Conservation (phyloP, 2,113 vertebrate genomes). For the Boleophthalmus pectinirostris region DNA sequence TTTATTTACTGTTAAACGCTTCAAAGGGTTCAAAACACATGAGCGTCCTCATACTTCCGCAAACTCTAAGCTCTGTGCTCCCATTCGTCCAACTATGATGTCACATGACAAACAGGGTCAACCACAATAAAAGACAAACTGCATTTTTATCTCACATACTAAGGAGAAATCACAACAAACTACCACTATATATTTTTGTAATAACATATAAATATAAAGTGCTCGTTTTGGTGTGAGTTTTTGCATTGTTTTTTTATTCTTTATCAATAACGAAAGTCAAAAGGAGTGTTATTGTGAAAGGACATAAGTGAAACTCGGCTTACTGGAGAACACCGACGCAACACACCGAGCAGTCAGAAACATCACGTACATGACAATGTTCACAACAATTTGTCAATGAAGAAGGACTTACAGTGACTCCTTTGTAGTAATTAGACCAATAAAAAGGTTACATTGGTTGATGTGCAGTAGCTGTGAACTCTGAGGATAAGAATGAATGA, state of each 20-base stretch:
- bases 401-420: neutral
- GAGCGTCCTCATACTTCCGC: constrained; percentile 42
- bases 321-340: neutral
- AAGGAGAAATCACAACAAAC: neutral
- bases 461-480: neutral
- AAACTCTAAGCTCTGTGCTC: constrained; percentile 21
- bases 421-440: neutral
- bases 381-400: neutral
- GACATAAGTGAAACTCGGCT: neutral
- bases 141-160: neutral
- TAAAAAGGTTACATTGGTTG: neutral
- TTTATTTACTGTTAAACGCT: neutral
- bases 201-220: too few species aligned
- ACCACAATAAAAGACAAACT: constrained; percentile 4
- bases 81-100: constrained; percentile 42
- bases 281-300: neutral
- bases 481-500: neutral
- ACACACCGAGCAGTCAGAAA: neutral
- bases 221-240: neutral
- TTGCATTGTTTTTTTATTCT: neutral
- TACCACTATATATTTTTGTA: neutral
- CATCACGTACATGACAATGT: neutral
- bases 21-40: neutral
- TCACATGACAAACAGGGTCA: constrained; percentile 26
- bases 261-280: neutral